Evolutionary conservation across 1,140 invertebrate genomes (phyloP), one percentile per base, ranked within the genome.

Genomic region (Drosophila malerkotliana): DNA sequence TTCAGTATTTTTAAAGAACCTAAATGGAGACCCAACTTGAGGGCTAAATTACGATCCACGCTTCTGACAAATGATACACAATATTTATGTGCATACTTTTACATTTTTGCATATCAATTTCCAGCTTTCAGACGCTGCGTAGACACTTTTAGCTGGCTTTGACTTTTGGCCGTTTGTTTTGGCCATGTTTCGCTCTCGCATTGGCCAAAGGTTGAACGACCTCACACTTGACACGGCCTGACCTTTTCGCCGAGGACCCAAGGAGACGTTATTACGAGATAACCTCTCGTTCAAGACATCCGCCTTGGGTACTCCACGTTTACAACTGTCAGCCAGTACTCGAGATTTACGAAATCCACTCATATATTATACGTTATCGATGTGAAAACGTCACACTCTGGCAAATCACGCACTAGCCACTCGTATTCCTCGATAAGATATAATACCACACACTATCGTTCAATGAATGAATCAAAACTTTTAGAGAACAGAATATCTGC

Each of bases 171-270:
- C 47, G 56, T 80, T 81, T 76, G 67, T 55, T 77, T 68, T 66
- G 56, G 72, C 72, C 72, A 61, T 26, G 51, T 72, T 78, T 73
- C 49, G 62, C 21, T 37, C 34, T 69, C 45, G 63, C 54, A 49
- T 66, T 24, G 49, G 59, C 73, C 54, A 78, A 44, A 72, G 75
- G 82, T 85, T 84, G 63, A 84, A 87, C 71, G 82, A 84, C 72
- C 81, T 66, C 63, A 34, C 60, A 64, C 63, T 79, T 72, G 55
- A 56, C 68, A 72, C 41, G 51, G 45, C 41, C 39, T 75, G 72
- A 66, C 72, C 72, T 58, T 18, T 58, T 30, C 8, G 24, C 9
- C 4, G 51, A 48, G 26, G 47, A 18, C 26, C 14, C 15, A 37
- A 37, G 34, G 10, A 10, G 41, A 44, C 3, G 10, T 4, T 37